Conservation (phyloP, 2,797 vertebrate species). For the Enteromius paludinosus region DNA sequence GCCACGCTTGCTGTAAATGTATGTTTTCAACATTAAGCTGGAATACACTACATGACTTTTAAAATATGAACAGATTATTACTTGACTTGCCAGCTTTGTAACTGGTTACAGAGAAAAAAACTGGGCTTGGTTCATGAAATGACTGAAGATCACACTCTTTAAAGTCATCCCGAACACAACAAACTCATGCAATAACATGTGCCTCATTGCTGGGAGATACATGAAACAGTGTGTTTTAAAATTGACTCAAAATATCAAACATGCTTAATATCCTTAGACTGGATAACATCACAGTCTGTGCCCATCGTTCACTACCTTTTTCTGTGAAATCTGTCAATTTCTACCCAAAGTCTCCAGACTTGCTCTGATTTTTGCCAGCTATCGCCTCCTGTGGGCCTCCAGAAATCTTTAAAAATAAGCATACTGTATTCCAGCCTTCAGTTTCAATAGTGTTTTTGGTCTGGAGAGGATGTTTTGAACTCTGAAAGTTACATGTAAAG, state of each 20-base stretch:
- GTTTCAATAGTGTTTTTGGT: background rate
- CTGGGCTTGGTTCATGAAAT: background rate
- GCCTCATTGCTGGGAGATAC: background rate
- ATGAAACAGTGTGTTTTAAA: background rate
- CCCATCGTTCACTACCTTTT: background rate
- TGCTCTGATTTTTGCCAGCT: background rate
- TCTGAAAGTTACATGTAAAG: background rate
- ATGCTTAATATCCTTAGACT: background rate
- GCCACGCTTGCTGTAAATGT: background rate
- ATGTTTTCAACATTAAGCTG: background rate
- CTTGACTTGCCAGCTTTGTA: background rate
- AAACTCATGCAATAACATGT: background rate
- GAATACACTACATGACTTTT: background rate
- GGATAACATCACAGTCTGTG: background rate
- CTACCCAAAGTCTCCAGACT: background rate
- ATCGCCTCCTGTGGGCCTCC: background rate
- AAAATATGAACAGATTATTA: background rate
- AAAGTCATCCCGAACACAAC: background rate
- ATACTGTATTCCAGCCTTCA: background rate
- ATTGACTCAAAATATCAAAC: background rate
- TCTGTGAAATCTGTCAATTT: conserved; percentile 5
- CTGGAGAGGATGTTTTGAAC: background rate
- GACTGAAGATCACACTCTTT: background rate
- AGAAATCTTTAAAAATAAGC: background rate
- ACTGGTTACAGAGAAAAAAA: background rate